A percentile compares a stretch with the other conserved stretches of the same genome.
phyloP scores from a whole-genome alignment of 2,797 vertebrate species.

The Pseudopleuronectes americanus region DNA sequence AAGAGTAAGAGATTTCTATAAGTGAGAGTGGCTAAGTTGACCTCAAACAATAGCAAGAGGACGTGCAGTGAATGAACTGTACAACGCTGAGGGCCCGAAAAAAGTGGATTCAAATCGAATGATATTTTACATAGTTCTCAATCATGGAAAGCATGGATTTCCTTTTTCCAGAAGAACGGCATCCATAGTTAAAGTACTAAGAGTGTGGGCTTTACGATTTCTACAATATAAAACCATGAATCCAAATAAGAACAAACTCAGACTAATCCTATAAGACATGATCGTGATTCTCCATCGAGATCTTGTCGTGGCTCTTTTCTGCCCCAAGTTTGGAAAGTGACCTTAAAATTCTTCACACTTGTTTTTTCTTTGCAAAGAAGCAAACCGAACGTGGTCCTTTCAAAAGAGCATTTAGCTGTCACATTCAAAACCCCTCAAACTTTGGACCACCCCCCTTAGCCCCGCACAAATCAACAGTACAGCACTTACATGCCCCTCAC shows the following conservation, averaged over 20 bases:
- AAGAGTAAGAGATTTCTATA: not conserved
- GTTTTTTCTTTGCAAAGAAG: conserved; percentile 3
- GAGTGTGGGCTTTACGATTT: not conserved
- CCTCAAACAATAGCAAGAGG: too few species aligned
- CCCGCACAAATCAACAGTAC: conserved; percentile 67
- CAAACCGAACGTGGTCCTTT: conserved; percentile 44
- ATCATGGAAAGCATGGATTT: too few species aligned
- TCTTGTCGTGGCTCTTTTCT: too few species aligned
- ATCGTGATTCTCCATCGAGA: not conserved
- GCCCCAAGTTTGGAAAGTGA: conserved; percentile 1
- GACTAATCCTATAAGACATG: too few species aligned
- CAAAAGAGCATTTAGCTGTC: conserved; percentile 61
- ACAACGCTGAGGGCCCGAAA: too few species aligned
- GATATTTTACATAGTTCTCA: too few species aligned
- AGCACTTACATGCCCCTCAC: conserved; percentile 87
- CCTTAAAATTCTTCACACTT: conserved; percentile 3
- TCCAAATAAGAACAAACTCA: too few species aligned
- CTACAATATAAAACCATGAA: not conserved
- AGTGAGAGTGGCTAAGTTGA: not conserved
- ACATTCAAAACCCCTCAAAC: conserved; percentile 64
- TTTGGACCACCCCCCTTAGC: conserved; percentile 64
- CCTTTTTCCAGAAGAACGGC: too few species aligned
- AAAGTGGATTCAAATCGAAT: too few species aligned
- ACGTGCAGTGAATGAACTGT: too few species aligned
- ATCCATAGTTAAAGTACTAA: too few species aligned